Base-by-base conservation (phyloP, 35 echinoderm and acorn worm species). In the Strongylocentrotus purpuratus region DNA sequence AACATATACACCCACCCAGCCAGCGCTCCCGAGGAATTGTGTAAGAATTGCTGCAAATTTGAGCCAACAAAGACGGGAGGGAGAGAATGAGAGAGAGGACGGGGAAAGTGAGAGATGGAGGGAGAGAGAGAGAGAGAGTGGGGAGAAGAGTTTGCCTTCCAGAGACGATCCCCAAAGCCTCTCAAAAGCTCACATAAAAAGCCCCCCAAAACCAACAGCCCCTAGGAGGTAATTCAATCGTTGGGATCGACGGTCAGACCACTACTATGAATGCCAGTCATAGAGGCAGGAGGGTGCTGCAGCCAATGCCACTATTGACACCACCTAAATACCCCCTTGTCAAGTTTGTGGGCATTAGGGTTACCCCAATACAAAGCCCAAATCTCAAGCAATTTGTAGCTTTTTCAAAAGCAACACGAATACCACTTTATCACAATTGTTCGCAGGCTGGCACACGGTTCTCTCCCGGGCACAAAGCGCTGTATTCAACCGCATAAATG, bases 341-440 rank as follows among this genome's bases (percentile, higher is more conserved):
- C 91, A 93, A 93, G 91, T 93, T 93, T 47, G 91, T 93, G 91
- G 91, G 91, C 45, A 93, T 93, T 93, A 93, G 46, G 91, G 91
- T 93, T 93, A 93, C 91, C 91, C 91, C 91, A 93, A 93, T 93
- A 93, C 91, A 93, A 93, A 93, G 91, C 91, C 45, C 91, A 93
- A 93, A 93, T 93, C 91, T 93, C 91, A 93, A 93, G 91, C 91
- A 93, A 93, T 93, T 93, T 93, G 91, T 93, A 93, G 91, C 91
- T 93, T 93, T 93, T 93, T 93, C 46, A 93, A 93, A 93, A 93
- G 91, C 91, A 93, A 93, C 91, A 93, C 91, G 91, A 93, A 93
- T 93, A 93, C 91, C 91, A 93, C 91, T 93, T 58, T 93, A 93
- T 93, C 91, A 93, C 91, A 93, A 78, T 93, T 93, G 91, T 93